A percentile compares a stretch with the other conserved stretches of the same genome.
Evolutionary conservation across 2,113 vertebrate species (phyloP).

Genomic region (Carlito syrichta): DNA sequence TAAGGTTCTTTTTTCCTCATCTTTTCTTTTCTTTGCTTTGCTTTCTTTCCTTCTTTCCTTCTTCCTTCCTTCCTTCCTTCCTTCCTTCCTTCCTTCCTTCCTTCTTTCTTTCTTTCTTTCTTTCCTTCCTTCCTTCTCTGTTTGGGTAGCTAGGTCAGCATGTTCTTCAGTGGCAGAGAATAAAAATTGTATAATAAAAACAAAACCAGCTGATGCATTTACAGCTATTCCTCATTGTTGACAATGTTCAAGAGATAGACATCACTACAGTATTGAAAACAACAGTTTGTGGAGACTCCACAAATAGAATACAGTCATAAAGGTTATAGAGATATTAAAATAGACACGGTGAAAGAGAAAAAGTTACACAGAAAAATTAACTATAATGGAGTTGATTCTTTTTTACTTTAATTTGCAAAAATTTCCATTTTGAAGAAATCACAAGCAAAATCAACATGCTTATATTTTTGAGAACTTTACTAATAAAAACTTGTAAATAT

Average conservation of each 20-base stretch:
- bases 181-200: not conserved
- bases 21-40: not conserved
- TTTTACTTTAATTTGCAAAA: not conserved
- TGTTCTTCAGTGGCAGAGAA: not conserved
- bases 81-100: not conserved
- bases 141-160: not conserved
- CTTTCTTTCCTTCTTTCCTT: not conserved
- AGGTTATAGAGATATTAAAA: not conserved
- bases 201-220: not conserved
- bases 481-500: not conserved
- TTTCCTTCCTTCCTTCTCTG: not conserved
- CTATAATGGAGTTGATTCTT: not conserved
- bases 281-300: not conserved
- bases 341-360: not conserved
- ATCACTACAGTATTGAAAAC: not conserved
- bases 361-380: not conserved
- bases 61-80: not conserved
- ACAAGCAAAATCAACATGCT: not conserved
- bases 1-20: not conserved
- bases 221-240: not conserved
- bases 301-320: not conserved
- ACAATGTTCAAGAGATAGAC: not conserved
- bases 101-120: not conserved
- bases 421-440: not conserved
- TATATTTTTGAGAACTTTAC: not conserved